phyloP scores from a whole-genome alignment of 2,888 invertebrate species.

The Aphodius granarius region DNA sequence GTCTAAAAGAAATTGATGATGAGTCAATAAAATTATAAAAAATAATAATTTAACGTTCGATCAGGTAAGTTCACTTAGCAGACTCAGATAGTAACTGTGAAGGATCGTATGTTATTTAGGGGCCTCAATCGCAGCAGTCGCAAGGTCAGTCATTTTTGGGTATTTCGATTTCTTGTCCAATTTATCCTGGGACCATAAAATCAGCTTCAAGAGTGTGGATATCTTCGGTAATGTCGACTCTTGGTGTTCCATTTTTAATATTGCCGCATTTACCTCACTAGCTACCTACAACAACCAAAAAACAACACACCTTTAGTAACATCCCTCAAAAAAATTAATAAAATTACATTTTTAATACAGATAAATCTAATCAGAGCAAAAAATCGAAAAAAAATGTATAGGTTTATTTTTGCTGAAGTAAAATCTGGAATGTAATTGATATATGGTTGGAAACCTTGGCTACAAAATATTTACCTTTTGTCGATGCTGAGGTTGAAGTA shows the following conservation, averaged over 20 bases:
- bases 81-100: conserved; percentile 24
- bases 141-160: conserved; percentile 92
- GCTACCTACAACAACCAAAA: conserved; percentile 69
- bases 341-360: too few relatives aligned
- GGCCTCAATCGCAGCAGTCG: conserved; percentile 79
- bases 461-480: conserved; percentile 69
- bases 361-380: too few relatives aligned
- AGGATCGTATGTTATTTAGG: conserved; percentile 58
- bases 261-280: conserved; percentile 97
- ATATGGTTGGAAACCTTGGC: not conserved
- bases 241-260: conserved; percentile 89
- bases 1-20: not conserved
- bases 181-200: conserved; percentile 95
- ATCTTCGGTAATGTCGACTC: conserved; percentile 90
- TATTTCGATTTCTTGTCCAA: conserved; percentile 93
- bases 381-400: too few relatives aligned
- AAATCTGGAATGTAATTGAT: too few relatives aligned
- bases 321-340: not conserved
- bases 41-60: not conserved
- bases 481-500: conserved; percentile 89
- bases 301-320: not conserved
- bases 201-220: conserved; percentile 87
- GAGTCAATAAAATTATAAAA: not conserved
- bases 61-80: conserved; percentile 22
- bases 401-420: too few relatives aligned